A percentile compares a stretch with the other conserved stretches of the same genome.
Conservation (phyloP, 2,888 invertebrate genomes). For the Leucophenga montana region DNA sequence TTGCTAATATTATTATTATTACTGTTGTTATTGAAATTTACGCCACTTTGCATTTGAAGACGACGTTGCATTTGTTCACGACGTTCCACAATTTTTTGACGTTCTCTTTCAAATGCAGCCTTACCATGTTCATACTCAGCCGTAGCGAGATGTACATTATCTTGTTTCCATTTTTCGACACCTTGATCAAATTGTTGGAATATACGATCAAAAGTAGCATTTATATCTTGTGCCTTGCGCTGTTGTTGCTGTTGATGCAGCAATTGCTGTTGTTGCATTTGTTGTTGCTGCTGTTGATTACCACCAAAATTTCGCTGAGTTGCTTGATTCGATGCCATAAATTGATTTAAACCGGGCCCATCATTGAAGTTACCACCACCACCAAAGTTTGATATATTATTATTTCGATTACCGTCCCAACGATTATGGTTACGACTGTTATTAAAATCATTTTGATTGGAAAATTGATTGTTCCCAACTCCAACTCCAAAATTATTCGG, state of each 20-base stretch:
- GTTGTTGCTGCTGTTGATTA: constrained; percentile 30
- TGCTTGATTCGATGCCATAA: not conserved
- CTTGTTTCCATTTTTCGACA: constrained; percentile 91
- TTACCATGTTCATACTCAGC: constrained; percentile 89
- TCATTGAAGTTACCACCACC: not conserved
- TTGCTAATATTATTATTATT: not conserved
- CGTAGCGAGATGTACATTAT: constrained; percentile 93
- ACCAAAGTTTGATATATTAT: constrained; percentile 27
- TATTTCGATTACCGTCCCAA: constrained; percentile 38
- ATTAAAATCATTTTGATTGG: constrained; percentile 9
- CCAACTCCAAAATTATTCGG: constrained; percentile 1
- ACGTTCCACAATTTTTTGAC: constrained; percentile 84
- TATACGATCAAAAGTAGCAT: constrained; percentile 91
- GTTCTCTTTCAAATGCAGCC: constrained; percentile 89
- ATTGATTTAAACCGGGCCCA: not conserved
- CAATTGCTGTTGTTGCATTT: constrained; percentile 13
- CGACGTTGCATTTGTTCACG: constrained; percentile 86
- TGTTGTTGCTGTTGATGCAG: constrained; percentile 77
- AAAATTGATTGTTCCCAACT: not conserved
- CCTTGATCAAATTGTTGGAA: constrained; percentile 94
- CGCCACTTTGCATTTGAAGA: constrained; percentile 52
- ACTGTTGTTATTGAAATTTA: constrained; percentile 5
- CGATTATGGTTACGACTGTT: not conserved
- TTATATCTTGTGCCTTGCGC: constrained; percentile 80
- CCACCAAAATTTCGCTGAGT: constrained; percentile 24